Evolutionary conservation across 1,140 invertebrate species (phyloP), one percentile per base, ranked within the genome.

Genomic region (Probaryconus sp.): DNA sequence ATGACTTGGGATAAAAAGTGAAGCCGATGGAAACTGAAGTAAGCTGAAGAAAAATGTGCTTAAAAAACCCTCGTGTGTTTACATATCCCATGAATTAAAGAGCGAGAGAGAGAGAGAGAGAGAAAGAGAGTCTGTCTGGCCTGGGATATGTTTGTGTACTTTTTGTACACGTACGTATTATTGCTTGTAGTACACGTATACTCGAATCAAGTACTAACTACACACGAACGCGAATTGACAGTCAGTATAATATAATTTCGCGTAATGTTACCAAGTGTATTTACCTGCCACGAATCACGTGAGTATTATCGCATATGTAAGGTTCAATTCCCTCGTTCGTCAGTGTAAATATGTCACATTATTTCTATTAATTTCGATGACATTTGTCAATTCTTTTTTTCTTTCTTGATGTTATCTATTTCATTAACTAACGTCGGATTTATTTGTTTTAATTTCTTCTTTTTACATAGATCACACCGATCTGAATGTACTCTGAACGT

Each of bases 131-230:
- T n/a, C n/a, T n/a, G n/a, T n/a, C n/a, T n/a, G n/a, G n/a, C n/a
- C n/a, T n/a, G n/a, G n/a, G 55, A 64, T 75, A 69, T 69, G 64
- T 68, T 68, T 75, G 60, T 75, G 72, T 75, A 75, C 60, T 60
- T 68, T 65, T 43, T 30, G 60, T 72, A 72, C 69, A 72, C 60
- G 60, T 72, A 72, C 60, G 51, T 58, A 50, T n/a, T n/a, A 2
- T 40, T 58, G 35, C 64, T n/a, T n/a, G n/a, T n/a, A n/a, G 6
- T 51, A 58, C 64, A 53, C 53, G 45, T 17, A 61, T 63, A 31
- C 9, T 14, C 30, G 6, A 10, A 31, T 28, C 20, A 38, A 33
- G 20, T 28, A 40, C 38, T 38, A n/a, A 58, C 31, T 13, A 56
- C 53, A 67, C 51, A 67, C 42, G 42, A 53, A 63, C 55, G 72